These are phyloP conservation scores for Pandemis corylana DNA, from an alignment of 2,888 invertebrate genomes.

Conservation along the genomic window DNA sequence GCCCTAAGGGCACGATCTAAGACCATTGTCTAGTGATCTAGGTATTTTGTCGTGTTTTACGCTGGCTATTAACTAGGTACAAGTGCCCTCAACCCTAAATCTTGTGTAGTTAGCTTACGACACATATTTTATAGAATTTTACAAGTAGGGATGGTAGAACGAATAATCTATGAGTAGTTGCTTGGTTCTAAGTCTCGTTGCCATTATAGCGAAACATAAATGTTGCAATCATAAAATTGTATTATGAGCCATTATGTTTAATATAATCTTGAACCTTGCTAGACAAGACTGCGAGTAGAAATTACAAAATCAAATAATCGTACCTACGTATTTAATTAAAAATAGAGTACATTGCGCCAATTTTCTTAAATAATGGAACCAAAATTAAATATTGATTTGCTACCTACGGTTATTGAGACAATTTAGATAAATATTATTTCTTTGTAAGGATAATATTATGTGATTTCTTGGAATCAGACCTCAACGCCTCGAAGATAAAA, in stretches of 20 bases:
- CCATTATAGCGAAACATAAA: no score
- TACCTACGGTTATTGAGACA: no score
- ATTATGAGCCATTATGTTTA: no score
- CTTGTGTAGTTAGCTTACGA: background rate
- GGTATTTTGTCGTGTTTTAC: constrained; percentile 12
- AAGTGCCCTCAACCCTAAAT: background rate
- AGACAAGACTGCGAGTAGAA: no score
- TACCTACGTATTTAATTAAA: background rate
- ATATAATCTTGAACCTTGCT: no score
- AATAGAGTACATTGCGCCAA: no score
- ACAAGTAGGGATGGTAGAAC: no score
- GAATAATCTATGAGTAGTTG: no score
- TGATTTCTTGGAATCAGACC: background rate
- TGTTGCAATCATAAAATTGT: no score
- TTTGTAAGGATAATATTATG: background rate
- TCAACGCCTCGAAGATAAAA: background rate
- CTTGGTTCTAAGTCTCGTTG: background rate
- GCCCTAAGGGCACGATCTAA: constrained; percentile 22
- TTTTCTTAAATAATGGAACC: background rate
- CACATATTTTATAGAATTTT: background rate
- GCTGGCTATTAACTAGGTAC: constrained; percentile 19
- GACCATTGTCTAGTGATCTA: constrained; percentile 25
- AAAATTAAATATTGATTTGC: no score
- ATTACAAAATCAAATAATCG: background rate
- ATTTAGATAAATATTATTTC: no score